phyloP scores from a whole-genome alignment of 1,140 invertebrate genomes.

The Anoplolepis gracilipes region DNA sequence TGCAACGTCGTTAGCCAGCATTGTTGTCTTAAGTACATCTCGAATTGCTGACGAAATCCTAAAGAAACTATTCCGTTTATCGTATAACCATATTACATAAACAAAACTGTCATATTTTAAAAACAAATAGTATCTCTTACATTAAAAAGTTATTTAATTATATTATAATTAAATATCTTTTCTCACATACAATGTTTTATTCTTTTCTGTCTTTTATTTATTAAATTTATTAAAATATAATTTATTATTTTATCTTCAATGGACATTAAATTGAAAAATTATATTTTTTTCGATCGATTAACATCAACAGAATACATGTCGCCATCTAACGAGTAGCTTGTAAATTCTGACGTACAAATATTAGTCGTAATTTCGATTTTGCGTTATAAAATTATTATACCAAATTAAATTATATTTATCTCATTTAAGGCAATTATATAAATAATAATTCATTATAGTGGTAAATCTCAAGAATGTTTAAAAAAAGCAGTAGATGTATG shows the following conservation, averaged over 20 bases:
- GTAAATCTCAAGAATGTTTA: neutral
- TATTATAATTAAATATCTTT: neutral
- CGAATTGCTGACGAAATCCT: neutral
- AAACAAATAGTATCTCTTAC: neutral
- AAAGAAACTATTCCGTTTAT: neutral
- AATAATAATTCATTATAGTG: neutral
- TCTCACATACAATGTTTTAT: neutral
- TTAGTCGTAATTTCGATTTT: neutral
- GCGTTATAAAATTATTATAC: neutral
- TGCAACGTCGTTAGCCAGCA: neutral
- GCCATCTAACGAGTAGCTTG: constrained; percentile 30
- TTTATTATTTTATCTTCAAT: neutral
- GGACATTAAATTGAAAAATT: constrained; percentile 2
- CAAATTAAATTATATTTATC: constrained; percentile 15
- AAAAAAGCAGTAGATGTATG: neutral
- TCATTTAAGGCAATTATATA: neutral
- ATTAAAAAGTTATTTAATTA: neutral
- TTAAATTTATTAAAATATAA: neutral
- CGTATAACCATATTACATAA: neutral
- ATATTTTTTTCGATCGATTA: constrained; percentile 12
- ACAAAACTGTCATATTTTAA: neutral
- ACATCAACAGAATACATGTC: neutral
- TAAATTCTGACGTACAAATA: constrained; percentile 12
- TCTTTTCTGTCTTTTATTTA: neutral
- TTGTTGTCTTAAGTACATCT: neutral